phyloP scores from a whole-genome alignment of 2,797 vertebrate species.

The Amblyopsis hoosieri region DNA sequence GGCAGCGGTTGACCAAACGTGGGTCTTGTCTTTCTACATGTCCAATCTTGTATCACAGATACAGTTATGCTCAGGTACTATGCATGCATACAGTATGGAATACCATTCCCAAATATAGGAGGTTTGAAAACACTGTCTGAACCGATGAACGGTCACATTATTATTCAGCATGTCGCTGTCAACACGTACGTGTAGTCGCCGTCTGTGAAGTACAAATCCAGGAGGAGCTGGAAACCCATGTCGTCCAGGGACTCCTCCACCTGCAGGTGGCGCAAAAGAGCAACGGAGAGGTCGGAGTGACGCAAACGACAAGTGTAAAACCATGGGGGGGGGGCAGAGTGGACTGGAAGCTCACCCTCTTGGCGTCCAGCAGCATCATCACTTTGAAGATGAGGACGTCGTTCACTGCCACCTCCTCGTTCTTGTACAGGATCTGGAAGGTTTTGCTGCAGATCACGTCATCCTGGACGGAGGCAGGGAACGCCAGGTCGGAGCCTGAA shows the following conservation, averaged over 20 bases:
- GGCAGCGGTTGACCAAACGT: background rate
- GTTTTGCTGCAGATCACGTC: conserved; percentile 95
- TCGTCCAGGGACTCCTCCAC: conserved; percentile 95
- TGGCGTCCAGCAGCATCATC: conserved; percentile 97
- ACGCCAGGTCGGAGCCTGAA: conserved; percentile 89
- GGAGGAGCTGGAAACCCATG: conserved; percentile 92
- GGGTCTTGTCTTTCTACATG: too few species aligned
- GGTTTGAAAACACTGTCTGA: too few species aligned
- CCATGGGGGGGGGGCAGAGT: background rate
- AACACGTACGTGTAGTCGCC: conserved; percentile 95
- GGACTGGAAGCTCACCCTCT: conserved; percentile 80
- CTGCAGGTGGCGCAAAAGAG: conserved; percentile 67
- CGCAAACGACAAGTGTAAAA: conserved; percentile 1
- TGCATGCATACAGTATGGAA: too few species aligned
- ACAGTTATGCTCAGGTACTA: too few species aligned
- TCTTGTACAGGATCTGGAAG: conserved; percentile 99
- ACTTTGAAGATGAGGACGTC: conserved; percentile 97
- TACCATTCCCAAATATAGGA: too few species aligned
- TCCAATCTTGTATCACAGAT: too few species aligned
- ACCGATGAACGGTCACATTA: background rate
- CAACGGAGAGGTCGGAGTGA: background rate
- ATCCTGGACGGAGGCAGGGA: conserved; percentile 92
- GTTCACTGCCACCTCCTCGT: conserved; percentile 94
- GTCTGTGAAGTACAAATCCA: conserved; percentile 97
- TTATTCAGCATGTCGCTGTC: background rate